Conservation (phyloP, 2,113 vertebrate genomes). For the Mandrillus leucophaeus region DNA sequence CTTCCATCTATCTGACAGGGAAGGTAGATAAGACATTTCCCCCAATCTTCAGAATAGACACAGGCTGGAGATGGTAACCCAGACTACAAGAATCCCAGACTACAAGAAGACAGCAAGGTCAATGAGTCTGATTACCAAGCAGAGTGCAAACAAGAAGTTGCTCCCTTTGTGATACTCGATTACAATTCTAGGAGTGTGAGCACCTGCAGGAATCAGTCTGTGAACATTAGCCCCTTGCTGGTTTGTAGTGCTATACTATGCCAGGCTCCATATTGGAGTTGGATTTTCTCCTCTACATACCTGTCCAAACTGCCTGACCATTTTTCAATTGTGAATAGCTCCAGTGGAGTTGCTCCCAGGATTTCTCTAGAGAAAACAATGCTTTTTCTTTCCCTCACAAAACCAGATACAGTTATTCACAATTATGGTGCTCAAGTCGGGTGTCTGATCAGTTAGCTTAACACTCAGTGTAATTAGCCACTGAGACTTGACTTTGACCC, state of each 20-base stretch:
- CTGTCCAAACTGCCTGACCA: slow-evolving; percentile 23
- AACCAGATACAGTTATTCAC: not conserved
- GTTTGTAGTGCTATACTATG: not conserved
- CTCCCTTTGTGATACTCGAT: not conserved
- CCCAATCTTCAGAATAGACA: not conserved
- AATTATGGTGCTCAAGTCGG: not conserved
- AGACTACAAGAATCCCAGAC: not conserved
- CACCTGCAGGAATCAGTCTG: slow-evolving; percentile 41
- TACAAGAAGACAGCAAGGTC: not conserved
- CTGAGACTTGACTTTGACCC: not conserved
- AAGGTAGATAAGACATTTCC: not conserved
- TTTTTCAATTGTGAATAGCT: slow-evolving; percentile 49
- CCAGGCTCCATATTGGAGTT: not conserved
- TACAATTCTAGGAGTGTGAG: slow-evolving; percentile 13
- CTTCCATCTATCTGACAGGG: not conserved
- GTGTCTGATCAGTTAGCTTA: not conserved
- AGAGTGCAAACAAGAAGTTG: not conserved
- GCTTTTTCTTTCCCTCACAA: not conserved
- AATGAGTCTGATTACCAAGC: not conserved
- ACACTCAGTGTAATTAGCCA: not conserved
- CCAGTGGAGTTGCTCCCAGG: slow-evolving; percentile 3
- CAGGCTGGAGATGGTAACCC: not conserved
- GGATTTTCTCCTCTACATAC: slow-evolving; percentile 9
- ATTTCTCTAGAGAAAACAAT: slow-evolving; percentile 37
- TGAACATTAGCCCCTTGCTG: slow-evolving; percentile 32